Conservation (phyloP, 2,113 vertebrate species). For the Apistogramma diplotaenia region DNA sequence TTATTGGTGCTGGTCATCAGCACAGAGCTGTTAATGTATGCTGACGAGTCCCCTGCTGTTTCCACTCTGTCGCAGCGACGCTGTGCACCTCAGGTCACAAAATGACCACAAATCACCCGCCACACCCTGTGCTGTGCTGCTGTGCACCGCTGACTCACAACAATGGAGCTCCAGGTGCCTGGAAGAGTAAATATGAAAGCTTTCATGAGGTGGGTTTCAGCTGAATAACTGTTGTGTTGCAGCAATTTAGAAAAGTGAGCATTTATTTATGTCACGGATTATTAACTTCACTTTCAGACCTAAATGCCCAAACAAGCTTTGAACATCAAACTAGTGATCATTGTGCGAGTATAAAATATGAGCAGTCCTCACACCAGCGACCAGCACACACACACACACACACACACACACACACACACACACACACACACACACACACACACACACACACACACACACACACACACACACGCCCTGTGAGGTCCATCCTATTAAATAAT, state of each 20-base stretch:
- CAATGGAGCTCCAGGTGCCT: constrained; percentile 47
- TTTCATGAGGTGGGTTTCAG: constrained; percentile 12
- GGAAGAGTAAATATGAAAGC: constrained; percentile 25
- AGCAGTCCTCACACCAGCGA: neutral
- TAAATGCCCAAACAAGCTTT: neutral
- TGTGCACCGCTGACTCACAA: constrained; percentile 39
- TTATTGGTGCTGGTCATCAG: constrained; percentile 21
- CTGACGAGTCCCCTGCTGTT: constrained; percentile 30
- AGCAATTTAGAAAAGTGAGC: constrained; percentile 9
- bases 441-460: neutral
- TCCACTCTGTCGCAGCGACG: constrained; percentile 2
- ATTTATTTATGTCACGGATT: constrained; percentile 29
- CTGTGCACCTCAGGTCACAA: constrained; percentile 42
- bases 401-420: neutral
- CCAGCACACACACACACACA: neutral
- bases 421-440: neutral
- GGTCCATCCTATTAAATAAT: constrained; percentile 63
- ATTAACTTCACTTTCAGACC: constrained; percentile 21
- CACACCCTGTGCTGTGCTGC: constrained; percentile 21
- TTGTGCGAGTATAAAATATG: neutral
- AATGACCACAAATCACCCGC: constrained; percentile 46
- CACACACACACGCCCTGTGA: constrained; percentile 14
- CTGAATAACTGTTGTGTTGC: neutral
- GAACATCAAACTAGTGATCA: neutral
- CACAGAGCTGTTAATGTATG: constrained; percentile 33